Evolutionary conservation across 2,113 vertebrate genomes (phyloP).

Genomic region (Corynorhinus townsendii): DNA sequence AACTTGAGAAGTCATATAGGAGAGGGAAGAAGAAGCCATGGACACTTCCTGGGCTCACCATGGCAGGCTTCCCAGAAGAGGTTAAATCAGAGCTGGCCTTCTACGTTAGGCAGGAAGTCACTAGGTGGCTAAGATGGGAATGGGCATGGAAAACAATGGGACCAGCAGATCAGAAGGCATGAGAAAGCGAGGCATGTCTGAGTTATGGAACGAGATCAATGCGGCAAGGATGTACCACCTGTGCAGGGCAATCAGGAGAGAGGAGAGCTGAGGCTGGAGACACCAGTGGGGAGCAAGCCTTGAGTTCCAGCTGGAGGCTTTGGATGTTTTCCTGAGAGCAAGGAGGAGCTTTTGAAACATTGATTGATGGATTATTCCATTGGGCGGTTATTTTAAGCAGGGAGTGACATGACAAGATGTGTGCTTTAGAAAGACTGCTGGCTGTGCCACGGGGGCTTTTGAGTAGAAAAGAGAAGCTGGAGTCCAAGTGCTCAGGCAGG

Average conservation of each 20-base stretch:
- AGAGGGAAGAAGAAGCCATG: not conserved
- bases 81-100: not conserved
- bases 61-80: not conserved
- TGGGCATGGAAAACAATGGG: not conserved
- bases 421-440: slow-evolving; percentile 14
- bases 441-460: not conserved
- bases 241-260: not conserved
- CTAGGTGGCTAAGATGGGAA: not conserved
- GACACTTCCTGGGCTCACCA: not conserved
- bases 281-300: not conserved
- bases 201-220: not conserved
- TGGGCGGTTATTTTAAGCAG: slow-evolving; percentile 66
- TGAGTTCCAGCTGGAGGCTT: not conserved
- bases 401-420: slow-evolving; percentile 48
- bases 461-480: not conserved
- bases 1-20: not conserved
- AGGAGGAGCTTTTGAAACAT: slow-evolving; percentile 53
- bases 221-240: accelerated
- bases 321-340: slow-evolving; percentile 61
- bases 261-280: not conserved
- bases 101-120: not conserved
- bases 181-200: not conserved
- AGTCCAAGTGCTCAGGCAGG: not conserved
- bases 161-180: not conserved
- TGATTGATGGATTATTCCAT: slow-evolving; percentile 64